phyloP scores from a whole-genome alignment of 2,797 vertebrate genomes.

The Brachymystax lenok region DNA sequence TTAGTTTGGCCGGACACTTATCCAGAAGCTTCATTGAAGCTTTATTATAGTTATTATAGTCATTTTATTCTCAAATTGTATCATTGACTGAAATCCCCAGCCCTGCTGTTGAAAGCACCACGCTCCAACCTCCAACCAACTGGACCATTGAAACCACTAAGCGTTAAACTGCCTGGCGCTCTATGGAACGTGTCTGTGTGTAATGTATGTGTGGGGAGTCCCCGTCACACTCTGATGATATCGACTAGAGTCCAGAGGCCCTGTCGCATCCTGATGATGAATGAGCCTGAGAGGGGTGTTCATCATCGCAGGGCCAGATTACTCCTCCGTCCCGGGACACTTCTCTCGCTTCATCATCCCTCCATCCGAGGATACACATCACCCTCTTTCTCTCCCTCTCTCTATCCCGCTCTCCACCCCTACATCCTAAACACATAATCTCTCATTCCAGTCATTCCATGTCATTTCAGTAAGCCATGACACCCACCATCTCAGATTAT shows the following conservation, averaged over 20 bases:
- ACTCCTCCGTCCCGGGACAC: conserved; percentile 51
- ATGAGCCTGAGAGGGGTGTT: conserved; percentile 47
- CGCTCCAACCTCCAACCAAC: background rate
- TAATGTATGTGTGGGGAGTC: conserved; percentile 30
- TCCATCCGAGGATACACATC: conserved; percentile 47
- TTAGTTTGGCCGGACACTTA: no score
- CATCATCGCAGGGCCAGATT: conserved; percentile 56
- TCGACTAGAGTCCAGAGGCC: conserved; percentile 42
- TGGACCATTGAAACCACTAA: background rate
- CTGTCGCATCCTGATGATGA: conserved; percentile 57
- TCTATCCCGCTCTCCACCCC: background rate
- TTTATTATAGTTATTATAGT: background rate
- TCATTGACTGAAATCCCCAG: background rate
- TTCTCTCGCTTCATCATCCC: conserved; percentile 37
- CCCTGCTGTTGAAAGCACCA: no score
- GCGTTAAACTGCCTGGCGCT: background rate
- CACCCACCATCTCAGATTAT: no score
- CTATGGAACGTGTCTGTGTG: conserved; percentile 4
- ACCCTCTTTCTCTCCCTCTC: conserved; percentile 14
- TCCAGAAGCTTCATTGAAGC: background rate
- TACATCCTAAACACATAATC: background rate
- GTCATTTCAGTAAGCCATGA: no score
- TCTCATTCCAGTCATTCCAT: background rate
- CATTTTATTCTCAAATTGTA: no score
- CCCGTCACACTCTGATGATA: conserved; percentile 26